phyloP scores from a whole-genome alignment of 2,797 vertebrate species.

The Macropodus opercularis region DNA sequence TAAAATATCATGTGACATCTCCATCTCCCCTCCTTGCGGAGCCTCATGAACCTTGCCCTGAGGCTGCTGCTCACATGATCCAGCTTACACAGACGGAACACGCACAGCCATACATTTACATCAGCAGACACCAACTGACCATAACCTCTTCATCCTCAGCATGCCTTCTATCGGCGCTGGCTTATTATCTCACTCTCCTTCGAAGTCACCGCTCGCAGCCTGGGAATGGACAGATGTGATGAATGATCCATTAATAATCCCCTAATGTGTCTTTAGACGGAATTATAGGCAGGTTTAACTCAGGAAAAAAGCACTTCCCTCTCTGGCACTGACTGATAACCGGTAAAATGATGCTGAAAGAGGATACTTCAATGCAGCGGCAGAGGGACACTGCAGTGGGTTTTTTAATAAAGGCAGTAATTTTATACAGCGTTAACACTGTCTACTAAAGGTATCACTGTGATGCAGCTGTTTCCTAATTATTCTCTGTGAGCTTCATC shows the following conservation, averaged over 20 bases:
- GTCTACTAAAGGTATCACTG: background rate
- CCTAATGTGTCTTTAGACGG: constrained; percentile 4
- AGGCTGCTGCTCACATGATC: constrained; percentile 67
- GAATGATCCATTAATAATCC: constrained; percentile 31
- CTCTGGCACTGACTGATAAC: constrained; percentile 29
- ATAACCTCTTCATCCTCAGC: constrained; percentile 13
- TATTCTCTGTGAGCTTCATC: constrained; percentile 5
- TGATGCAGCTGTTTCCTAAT: background rate
- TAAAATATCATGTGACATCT: constrained; percentile 64
- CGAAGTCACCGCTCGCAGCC: constrained; percentile 21
- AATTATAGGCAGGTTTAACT: constrained; percentile 9
- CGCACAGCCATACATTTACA: constrained; percentile 14
- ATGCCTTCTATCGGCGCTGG: background rate
- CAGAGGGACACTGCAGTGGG: background rate
- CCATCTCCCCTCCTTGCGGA: constrained; percentile 6
- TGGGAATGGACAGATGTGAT: constrained; percentile 8
- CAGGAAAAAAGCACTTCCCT: constrained; percentile 12
- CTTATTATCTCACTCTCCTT: constrained; percentile 11
- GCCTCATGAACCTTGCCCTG: constrained; percentile 35
- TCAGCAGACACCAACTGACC: constrained; percentile 41
- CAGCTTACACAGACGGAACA: constrained; percentile 55
- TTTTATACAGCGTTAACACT: constrained; percentile 7
- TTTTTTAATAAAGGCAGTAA: constrained; percentile 35
- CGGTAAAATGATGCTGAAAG: constrained; percentile 30
- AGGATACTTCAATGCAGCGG: constrained; percentile 33